Base-by-base conservation (phyloP, 2,888 invertebrate species). In the Drosophila seclusa region DNA sequence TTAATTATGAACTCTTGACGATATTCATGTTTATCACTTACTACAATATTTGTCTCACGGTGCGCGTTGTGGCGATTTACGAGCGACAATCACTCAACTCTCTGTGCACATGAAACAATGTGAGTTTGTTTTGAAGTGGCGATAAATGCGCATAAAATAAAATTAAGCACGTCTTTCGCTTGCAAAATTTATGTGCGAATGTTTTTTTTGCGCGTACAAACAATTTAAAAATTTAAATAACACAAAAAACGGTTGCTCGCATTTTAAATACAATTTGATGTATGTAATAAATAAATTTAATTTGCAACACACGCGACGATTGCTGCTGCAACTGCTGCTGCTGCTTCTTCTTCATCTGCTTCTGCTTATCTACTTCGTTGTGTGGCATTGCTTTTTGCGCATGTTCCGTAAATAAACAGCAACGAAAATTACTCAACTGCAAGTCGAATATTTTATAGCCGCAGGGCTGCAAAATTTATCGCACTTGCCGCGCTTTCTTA, bases 391-490 rank as follows among this genome's bases (percentile, higher is more conserved):
- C 59, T 73, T 77, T 80, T 76, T 84, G 89, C 90, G 85, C 82
- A 89, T 90, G 83, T 87, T 84, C 89, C 83, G 74, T 59, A 82
- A 87, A 80, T 79, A 74, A 72, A 80, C 75, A 73, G 58, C 68
- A 76, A 69, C 67, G 69, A 77, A 74, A 82, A 87, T 84, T 77
- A 84, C 89, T 86, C 85, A 87, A 79, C 79, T 76, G 83, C 85
- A 88, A 73, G 82, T 83, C 78, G 83, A 85, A 87, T 91, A 84
- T 74, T 91, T 91, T 91, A 91, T 90, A 79, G 78, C 73, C 78
- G 75, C 82, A 85, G 91, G 90, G 91, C 87, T 82, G 86, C 80
- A 79, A 77, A 90, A 89, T 91, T 91, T 90, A 91, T 87, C 83
- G 82, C 82, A 79, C 78, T 80, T 78, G 73, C 82, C 76, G 84